Evolutionary conservation across 2,113 vertebrate species (phyloP), one percentile per base, ranked within the genome.

Genomic region (Rana temporaria): DNA sequence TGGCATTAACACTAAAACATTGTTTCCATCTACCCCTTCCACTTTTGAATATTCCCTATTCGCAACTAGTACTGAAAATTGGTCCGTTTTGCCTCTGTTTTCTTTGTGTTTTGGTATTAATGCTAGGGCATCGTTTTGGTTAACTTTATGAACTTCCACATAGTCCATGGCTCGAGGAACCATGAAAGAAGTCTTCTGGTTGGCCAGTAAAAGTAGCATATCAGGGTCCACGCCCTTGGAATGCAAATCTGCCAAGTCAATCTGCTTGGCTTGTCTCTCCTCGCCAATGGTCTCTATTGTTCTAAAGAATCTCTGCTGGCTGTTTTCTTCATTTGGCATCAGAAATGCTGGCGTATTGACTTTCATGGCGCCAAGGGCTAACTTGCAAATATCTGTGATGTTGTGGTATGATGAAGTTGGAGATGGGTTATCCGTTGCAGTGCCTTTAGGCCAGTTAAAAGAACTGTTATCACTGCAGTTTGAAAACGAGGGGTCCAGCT

Each of bases 121-220:
- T 1, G 95, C 84, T 60, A 96, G 86, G 0, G 88, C 85, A 6
- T 94, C 89, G 16, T 95, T 90, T 48, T 91, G 87, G 60, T 87
- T 93, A 70, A 97, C 87, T 87, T 90, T 95, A 85, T 97, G 95
- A 63, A 98, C 95, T 85, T 96, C 96, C 1, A 97, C 96, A 0
- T 98, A 97, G 86, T 96, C 94, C 71, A 90, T 87, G 16, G 92
- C 82, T 77, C 65, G 90, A 17, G 85, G 84, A 63, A 85, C 71
- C 24, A 89, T 60, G 11, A 90, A 86, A 0, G 81, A 38, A 55
- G n/a, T 18, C 19, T 88, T 90, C 64, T 86, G 80, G 42, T 85
- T 88, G 59, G 86, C 55, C 57, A 79, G 78, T 53, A 90, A 34
- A 70, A 85, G 88, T 0, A 62, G 18, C 7, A 16, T 63, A 18